phyloP scores from a whole-genome alignment of 2,113 vertebrate species.

The Hyla sarda region DNA sequence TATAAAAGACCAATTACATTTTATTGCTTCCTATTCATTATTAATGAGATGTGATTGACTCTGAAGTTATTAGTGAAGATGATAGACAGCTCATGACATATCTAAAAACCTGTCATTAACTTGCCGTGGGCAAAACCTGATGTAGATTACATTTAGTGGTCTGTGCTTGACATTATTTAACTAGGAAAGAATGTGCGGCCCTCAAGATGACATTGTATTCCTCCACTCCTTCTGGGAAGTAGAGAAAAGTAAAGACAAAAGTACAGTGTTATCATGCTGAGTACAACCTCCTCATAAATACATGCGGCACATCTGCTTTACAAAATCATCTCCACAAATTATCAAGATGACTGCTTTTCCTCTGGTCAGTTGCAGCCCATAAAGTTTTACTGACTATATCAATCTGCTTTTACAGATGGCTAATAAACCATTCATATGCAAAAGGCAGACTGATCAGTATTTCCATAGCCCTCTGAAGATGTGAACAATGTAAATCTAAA shows the following conservation, averaged over 20 bases:
- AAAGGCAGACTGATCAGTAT: neutral
- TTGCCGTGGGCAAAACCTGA: neutral
- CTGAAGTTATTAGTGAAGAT: neutral
- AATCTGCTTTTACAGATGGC: slow-evolving; percentile 17
- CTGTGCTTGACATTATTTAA: neutral
- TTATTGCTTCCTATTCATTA: neutral
- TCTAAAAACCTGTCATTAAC: neutral
- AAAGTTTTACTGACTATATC: slow-evolving; percentile 18
- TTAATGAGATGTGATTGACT: slow-evolving; percentile 11
- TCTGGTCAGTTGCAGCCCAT: slow-evolving; percentile 21
- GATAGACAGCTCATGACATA: neutral
- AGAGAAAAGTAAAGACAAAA: neutral
- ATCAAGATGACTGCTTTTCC: neutral
- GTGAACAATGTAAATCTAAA: neutral
- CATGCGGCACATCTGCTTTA: slow-evolving; percentile 6
- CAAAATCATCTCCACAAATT: slow-evolving; percentile 11
- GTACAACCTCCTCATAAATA: neutral
- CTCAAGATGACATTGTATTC: neutral
- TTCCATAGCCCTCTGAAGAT: neutral
- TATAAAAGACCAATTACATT: neutral
- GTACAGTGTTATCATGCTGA: neutral
- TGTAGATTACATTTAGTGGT: neutral
- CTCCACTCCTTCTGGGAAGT: neutral
- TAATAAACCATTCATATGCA: slow-evolving; percentile 35
- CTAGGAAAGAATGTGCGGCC: neutral